Percentiles rank a stretch among this genome's conserved stretches.
Evolutionary conservation across 2,113 vertebrate genomes (phyloP).

Genomic region (Festucalex cinctus): DNA sequence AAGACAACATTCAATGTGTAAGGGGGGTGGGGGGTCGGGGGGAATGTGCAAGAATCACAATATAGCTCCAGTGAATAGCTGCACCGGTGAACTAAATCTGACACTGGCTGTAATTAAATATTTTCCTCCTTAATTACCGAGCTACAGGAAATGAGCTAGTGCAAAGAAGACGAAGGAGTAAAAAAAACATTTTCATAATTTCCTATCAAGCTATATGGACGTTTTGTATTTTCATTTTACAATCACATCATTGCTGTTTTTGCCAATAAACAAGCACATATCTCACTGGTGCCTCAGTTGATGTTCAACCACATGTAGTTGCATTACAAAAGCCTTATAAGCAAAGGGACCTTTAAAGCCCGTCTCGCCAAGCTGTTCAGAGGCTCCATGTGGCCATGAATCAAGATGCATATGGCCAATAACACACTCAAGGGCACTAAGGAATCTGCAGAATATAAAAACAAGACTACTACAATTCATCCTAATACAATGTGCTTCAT

Average conservation of each 20-base stretch:
- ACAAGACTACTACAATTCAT: conserved; percentile 6
- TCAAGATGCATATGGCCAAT: conserved; percentile 56
- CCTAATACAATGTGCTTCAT: neutral
- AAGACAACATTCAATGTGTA: conserved; percentile 25
- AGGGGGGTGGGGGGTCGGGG: conserved; percentile 21
- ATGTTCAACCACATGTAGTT: conserved; percentile 1
- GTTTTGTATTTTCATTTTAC: conserved; percentile 1
- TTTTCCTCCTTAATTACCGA: conserved; percentile 25
- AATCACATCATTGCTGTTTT: neutral
- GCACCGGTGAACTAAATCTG: conserved; percentile 17
- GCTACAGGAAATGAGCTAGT: conserved; percentile 12
- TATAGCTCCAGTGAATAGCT: conserved; percentile 13
- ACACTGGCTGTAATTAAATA: conserved; percentile 12
- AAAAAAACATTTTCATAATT: conserved; percentile 7
- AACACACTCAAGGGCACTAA: conserved; percentile 69
- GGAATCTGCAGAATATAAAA: conserved; percentile 21
- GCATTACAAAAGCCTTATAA: neutral
- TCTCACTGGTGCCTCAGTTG: neutral
- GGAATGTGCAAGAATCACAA: conserved; percentile 6
- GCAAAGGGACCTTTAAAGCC: neutral
- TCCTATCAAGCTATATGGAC: neutral
- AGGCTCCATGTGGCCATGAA: conserved; percentile 32
- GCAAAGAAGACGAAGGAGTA: neutral
- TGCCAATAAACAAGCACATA: neutral
- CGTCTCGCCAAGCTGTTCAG: conserved; percentile 12